Evolutionary conservation across 2,797 vertebrate genomes (phyloP), one percentile per base, ranked within the genome.

Genomic region (Gallinago solitaria): DNA sequence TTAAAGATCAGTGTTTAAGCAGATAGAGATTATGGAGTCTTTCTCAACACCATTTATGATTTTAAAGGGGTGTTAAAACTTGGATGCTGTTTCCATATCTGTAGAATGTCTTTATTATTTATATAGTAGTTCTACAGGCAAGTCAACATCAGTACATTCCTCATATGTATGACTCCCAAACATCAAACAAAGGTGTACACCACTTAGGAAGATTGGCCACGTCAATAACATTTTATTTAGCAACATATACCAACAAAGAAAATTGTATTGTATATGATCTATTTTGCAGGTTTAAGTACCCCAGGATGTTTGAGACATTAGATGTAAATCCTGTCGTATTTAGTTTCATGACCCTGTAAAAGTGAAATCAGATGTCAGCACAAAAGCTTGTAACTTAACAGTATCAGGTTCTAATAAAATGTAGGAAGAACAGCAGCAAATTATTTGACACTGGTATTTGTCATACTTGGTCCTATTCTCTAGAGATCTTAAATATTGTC

Each of bases 331-430:
- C n/a, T 92, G 50, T 90, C 73, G 65, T 69, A 18, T 94, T 97
- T 92, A 87, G 47, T 95, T 96, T 96, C 84, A 93, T 53, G 43
- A 89, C 12, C 21, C 54, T 82, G 67, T 93, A 82, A 95, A 94
- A 95, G 28, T 82, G 25, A 93, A 95, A 93, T 95, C 78, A 95
- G 80, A 93, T 95, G 70, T 84, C 43, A 78, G 63, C 25, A 86
- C 7, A 92, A 84, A 92, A 93, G 9, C 63, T 93, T 17, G 1
- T 69, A 90, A 21, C 1, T 69, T 93, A 95, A 95, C 30, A 94
- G 18, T 70, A 80, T 91, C 41, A 87, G 89, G 18, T 80, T 93
- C 41, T 78, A 96, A 75, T 70, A 92, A 97, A 94, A 53, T 75
- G 43, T 73, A 74, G 67, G 59, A 88, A 92, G 23, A 92, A 47